Percentiles rank a stretch among this genome's conserved stretches.
phyloP scores from a whole-genome alignment of 2,113 vertebrate species.

The Anarhynchus alexandrinus region DNA sequence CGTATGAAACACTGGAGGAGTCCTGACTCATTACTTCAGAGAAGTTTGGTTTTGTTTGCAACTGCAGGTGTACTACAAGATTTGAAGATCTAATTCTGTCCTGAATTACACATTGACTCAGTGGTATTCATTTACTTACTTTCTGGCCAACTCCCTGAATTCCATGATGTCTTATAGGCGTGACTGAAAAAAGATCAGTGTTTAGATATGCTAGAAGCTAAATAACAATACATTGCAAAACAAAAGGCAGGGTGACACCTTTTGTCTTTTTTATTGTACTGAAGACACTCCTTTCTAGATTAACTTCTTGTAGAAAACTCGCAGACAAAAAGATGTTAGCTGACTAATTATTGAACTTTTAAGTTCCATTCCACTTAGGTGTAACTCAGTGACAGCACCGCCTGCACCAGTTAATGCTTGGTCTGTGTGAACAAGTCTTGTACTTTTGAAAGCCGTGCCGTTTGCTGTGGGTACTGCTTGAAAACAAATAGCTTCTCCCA shows the following conservation, averaged over 20 bases:
- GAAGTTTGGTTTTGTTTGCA: not conserved
- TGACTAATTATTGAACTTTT: not conserved
- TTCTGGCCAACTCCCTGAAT: slow-evolving; percentile 26
- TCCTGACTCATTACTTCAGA: not conserved
- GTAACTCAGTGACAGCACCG: not conserved
- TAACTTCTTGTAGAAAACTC: not conserved
- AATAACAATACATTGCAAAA: not conserved
- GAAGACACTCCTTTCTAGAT: not conserved
- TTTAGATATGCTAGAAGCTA: not conserved
- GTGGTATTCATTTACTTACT: not conserved
- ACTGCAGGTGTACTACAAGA: not conserved
- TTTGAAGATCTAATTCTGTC: not conserved
- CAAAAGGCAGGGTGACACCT: slow-evolving; percentile 7
- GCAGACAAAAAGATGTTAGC: not conserved
- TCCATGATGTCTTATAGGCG: not conserved
- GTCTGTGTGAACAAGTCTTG: not conserved
- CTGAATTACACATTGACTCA: not conserved
- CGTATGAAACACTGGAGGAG: not conserved
- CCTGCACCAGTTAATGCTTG: not conserved
- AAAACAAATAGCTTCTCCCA: slow-evolving; percentile 11
- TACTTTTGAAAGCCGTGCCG: not conserved
- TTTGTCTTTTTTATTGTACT: not conserved
- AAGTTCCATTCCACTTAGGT: not conserved
- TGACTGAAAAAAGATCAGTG: not conserved
- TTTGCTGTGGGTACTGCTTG: not conserved